Evolutionary conservation across 2,888 invertebrate species (phyloP).

Genomic region (Metalampra italica): DNA sequence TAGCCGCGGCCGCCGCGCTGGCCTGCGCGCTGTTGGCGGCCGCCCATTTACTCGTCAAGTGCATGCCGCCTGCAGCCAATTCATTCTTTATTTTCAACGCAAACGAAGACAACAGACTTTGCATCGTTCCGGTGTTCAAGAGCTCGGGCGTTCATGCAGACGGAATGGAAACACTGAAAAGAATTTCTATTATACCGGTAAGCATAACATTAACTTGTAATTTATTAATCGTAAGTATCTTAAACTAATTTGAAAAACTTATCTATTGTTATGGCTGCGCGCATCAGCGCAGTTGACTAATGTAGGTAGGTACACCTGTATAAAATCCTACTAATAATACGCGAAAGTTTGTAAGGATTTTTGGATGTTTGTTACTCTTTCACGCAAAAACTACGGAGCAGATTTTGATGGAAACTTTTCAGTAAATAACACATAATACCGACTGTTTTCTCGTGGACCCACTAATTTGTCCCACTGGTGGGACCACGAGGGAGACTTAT

Average conservation of each 20-base stretch:
- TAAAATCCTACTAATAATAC: background rate
- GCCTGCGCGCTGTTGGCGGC: slow-evolving; percentile 43
- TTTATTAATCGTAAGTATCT: background rate
- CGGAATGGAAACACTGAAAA: slow-evolving; percentile 27
- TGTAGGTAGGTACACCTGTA: background rate
- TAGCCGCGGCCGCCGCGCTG: slow-evolving; percentile 11
- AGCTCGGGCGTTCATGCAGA: slow-evolving; percentile 18
- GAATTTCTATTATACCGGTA: slow-evolving; percentile 51
- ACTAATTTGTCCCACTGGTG: too few relatives aligned
- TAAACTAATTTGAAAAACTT: too few relatives aligned
- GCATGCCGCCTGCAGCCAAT: slow-evolving; percentile 48
- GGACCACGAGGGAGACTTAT: too few relatives aligned
- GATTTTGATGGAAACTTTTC: too few relatives aligned
- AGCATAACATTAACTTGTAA: background rate
- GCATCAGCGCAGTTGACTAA: background rate
- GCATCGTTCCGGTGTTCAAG: slow-evolving; percentile 38
- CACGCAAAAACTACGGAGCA: too few relatives aligned
- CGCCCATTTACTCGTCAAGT: slow-evolving; percentile 44
- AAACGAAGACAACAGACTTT: slow-evolving; percentile 65
- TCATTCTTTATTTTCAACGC: slow-evolving; percentile 68
- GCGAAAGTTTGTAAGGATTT: too few relatives aligned
- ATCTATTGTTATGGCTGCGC: background rate
- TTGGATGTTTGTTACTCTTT: too few relatives aligned
- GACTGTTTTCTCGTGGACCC: too few relatives aligned
- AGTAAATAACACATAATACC: too few relatives aligned